Conservation (phyloP, 92 coral and sea anemone species). For the Nematostella vectensis region DNA sequence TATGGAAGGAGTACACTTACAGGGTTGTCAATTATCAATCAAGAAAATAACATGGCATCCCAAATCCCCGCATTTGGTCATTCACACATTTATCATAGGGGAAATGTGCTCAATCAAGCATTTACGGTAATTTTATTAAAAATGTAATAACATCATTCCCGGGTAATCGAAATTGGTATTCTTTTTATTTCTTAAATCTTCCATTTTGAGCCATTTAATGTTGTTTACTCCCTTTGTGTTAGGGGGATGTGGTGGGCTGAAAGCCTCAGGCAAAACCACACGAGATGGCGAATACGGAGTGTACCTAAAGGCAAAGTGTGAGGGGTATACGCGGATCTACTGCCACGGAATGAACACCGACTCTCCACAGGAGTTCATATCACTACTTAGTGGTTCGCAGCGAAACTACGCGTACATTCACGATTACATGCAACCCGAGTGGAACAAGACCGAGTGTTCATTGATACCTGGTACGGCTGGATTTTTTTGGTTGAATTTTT, state of each 20-base stretch:
- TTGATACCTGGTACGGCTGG: constrained; percentile 34
- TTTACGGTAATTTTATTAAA: too few relatives aligned
- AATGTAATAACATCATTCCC: too few relatives aligned
- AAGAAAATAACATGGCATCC: too few relatives aligned
- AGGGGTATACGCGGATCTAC: constrained; percentile 49
- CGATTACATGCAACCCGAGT: constrained; percentile 56
- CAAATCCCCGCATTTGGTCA: too few relatives aligned
- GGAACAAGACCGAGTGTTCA: constrained; percentile 33
- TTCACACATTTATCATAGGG: too few relatives aligned
- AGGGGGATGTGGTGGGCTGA: constrained; percentile 72
- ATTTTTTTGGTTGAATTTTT: too few relatives aligned
- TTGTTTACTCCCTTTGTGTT: background rate
- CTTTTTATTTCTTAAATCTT: too few relatives aligned
- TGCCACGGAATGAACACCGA: constrained; percentile 64
- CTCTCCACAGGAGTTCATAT: constrained; percentile 60
- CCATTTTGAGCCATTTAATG: too few relatives aligned
- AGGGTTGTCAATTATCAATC: too few relatives aligned
- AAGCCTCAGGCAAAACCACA: constrained; percentile 37
- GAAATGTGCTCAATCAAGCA: too few relatives aligned
- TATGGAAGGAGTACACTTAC: too few relatives aligned
- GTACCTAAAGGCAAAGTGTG: constrained; percentile 57
- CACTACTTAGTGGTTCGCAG: constrained; percentile 46
- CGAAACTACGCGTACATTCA: constrained; percentile 63
- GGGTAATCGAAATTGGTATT: too few relatives aligned
- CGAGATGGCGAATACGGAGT: constrained; percentile 56